These are phyloP conservation scores for Porites evermanni DNA, from an alignment of 92 coral and sea anemone species.

Conservation along the genomic window DNA sequence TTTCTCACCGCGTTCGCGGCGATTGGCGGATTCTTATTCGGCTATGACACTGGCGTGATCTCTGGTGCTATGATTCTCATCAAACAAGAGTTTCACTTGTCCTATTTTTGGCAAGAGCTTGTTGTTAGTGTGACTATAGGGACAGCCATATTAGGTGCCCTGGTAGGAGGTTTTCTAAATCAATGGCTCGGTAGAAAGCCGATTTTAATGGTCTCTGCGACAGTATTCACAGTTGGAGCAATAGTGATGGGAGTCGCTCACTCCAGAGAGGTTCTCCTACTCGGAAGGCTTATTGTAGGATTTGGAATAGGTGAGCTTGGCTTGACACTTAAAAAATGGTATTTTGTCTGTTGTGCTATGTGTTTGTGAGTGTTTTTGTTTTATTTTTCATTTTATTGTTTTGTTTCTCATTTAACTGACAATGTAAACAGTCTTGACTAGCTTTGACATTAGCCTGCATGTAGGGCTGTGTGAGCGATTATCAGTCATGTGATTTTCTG, in stretches of 20 bases:
- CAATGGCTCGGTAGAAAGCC: constrained; percentile 83
- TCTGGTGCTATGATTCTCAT: constrained; percentile 93
- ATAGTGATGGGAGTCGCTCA: constrained; percentile 83
- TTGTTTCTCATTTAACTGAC: too few species aligned
- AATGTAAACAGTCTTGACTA: too few species aligned
- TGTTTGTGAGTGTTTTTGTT: too few species aligned
- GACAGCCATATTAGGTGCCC: constrained; percentile 83
- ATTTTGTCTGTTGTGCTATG: too few species aligned
- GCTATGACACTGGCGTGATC: constrained; percentile 96
- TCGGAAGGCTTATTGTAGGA: constrained; percentile 91
- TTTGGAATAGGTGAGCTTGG: constrained; percentile 79
- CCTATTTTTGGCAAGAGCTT: constrained; percentile 85
- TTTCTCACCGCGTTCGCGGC: constrained; percentile 87
- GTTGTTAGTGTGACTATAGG: constrained; percentile 89
- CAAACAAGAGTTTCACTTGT: constrained; percentile 71
- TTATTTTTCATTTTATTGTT: too few species aligned
- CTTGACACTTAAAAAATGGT: too few species aligned
- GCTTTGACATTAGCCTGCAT: too few species aligned
- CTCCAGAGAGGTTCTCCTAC: constrained; percentile 64
- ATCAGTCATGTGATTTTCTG: too few species aligned
- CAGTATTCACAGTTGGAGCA: constrained; percentile 88
- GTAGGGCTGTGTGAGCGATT: too few species aligned
- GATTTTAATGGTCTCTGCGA: constrained; percentile 68
- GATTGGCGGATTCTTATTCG: constrained; percentile 93
- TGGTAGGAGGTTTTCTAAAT: constrained; percentile 80